phyloP scores from a whole-genome alignment of 2,888 invertebrate species.

The Criorhina ranunculi region DNA sequence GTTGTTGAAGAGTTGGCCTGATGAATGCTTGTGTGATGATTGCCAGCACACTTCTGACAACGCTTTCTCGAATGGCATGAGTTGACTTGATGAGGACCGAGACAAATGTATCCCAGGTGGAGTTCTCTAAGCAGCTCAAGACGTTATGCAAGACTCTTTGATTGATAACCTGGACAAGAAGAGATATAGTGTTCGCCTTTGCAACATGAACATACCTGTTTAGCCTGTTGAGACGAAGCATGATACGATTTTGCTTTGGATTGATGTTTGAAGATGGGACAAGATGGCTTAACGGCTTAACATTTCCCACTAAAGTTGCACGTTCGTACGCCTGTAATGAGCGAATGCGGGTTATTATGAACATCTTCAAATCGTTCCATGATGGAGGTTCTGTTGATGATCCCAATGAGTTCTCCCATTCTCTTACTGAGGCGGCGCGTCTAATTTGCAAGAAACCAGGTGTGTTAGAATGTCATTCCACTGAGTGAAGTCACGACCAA shows the following conservation, averaged over 20 bases:
- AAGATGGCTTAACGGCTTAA: background rate
- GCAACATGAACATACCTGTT: conserved; percentile 23
- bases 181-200: conserved; percentile 39
- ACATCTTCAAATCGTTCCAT: conserved; percentile 12
- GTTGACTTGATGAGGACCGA: conserved; percentile 22
- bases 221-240: conserved; percentile 9
- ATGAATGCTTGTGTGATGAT: conserved; percentile 32
- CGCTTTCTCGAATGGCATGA: conserved; percentile 23
- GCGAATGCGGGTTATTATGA: conserved; percentile 4
- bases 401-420: conserved; percentile 27
- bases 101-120: conserved; percentile 30
- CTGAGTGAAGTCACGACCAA: conserved; percentile 9
- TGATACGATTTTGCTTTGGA: conserved; percentile 8
- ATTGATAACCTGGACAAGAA: conserved; percentile 43
- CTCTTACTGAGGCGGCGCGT: conserved; percentile 13
- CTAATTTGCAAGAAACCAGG: conserved; percentile 10
- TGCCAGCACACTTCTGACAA: conserved; percentile 33
- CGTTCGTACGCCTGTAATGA: conserved; percentile 7
- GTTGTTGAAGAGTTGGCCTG: background rate
- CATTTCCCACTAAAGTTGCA: background rate
- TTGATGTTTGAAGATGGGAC: conserved; percentile 14
- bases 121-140: conserved; percentile 33
- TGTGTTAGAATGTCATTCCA: conserved; percentile 27
- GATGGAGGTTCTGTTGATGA: conserved; percentile 22
- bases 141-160: conserved; percentile 27